Conservation (phyloP, 2,797 vertebrate species). For the Pseudochirops corinnae region DNA sequence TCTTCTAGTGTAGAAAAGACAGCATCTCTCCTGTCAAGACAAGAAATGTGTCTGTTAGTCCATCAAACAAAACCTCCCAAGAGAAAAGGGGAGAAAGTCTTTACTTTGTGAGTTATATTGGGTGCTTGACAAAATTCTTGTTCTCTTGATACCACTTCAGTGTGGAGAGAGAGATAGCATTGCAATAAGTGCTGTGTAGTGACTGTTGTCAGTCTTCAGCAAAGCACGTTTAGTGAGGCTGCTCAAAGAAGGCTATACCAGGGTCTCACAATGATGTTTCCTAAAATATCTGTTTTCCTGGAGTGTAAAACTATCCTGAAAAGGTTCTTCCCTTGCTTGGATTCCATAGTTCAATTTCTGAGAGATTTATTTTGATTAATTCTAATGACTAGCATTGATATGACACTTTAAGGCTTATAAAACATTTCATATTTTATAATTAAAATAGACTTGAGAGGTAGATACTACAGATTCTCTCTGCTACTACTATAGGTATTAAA, state of each 20-base stretch:
- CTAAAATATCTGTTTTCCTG: neutral
- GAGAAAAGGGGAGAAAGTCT: neutral
- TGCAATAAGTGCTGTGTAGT: neutral
- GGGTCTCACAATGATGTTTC: neutral
- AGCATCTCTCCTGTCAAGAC: neutral
- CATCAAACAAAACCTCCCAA: neutral
- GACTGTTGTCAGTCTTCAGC: neutral
- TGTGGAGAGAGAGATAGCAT: neutral
- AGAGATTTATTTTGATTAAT: neutral
- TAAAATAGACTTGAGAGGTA: neutral
- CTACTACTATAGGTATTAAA: neutral
- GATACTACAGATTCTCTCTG: neutral
- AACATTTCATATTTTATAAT: neutral
- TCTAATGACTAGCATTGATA: neutral
- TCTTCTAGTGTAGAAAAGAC: conserved; percentile 4
- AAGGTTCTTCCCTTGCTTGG: neutral
- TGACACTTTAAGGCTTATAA: neutral
- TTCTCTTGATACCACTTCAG: conserved; percentile 2
- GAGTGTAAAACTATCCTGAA: neutral
- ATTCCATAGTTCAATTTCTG: neutral
- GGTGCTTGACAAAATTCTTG: conserved; percentile 10
- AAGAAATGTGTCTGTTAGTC: conserved; percentile 2
- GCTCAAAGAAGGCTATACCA: neutral
- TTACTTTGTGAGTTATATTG: neutral
- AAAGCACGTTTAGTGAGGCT: neutral